Evolutionary conservation across 2,113 vertebrate species (phyloP), one percentile per base, ranked within the genome.

Genomic region (Myiopsitta monachus): DNA sequence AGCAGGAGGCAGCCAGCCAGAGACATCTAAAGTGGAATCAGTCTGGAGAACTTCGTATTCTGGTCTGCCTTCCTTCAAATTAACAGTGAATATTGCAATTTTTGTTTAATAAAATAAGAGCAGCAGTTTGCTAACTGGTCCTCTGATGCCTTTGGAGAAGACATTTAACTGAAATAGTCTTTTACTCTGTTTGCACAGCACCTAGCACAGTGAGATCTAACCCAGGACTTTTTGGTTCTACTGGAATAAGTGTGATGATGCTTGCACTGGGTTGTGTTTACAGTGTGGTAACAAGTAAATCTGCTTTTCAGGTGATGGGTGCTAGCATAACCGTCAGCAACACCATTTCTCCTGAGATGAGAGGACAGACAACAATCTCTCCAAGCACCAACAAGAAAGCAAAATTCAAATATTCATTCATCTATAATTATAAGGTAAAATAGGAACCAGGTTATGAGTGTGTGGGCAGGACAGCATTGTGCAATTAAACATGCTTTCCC

Each of bases 351-450:
- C 39, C 28, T 75, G 14, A 26, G 8, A 30, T 28, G 57, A 64
- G 51, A 36, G 7, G n/a, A 11, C 68, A 59, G 0, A 0, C 17
- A 49, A 18, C 2, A 1, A 27, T 44, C 31, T 44, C 12, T 51
- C 36, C 39, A 49, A 82, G 30, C 23, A 57, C 27, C 46, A 57
- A 28, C 17, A 41, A 39, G 52, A 64, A 69, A 51, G 12, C 27
- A 39, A 84, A 70, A 54, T 52, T 59, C 26, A 31, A 47, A 3
- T 23, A n/a, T 51, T 69, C 18, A 18, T 77, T 87, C 11, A 26
- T 67, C 22, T 57, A 6, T 43, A 73, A n/a, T 5, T 16, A 36
- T 49, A 70, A 70, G 8, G 38, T 87, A 10, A 78, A 85, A 44
- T 11, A 69, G 33, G 18, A 72, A 64, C 8, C 18, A 77, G 59